A percentile compares a stretch with the other conserved stretches of the same genome.
These are phyloP conservation scores for Etheostoma spectabile DNA, from an alignment of 2,113 vertebrate genomes.

Conservation along the genomic window DNA sequence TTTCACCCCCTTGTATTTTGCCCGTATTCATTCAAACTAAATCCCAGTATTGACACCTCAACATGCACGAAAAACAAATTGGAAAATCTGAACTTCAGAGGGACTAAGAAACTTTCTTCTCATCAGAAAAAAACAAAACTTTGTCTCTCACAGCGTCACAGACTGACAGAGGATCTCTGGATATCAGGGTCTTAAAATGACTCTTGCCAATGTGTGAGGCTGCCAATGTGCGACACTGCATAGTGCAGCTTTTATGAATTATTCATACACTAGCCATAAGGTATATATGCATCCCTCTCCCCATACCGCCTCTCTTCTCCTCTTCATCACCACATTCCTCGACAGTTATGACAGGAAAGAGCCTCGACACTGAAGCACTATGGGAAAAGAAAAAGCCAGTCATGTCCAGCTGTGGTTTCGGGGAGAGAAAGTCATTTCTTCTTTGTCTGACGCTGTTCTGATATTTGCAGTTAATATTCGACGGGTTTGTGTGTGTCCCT, in stretches of 20 bases:
- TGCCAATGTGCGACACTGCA: slow-evolving; percentile 22
- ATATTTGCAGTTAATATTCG: not conserved
- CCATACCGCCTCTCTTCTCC: slow-evolving; percentile 1
- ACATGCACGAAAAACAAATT: not conserved
- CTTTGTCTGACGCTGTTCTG: not conserved
- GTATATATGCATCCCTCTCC: slow-evolving; percentile 24
- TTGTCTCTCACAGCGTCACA: slow-evolving; percentile 11
- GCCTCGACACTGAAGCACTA: slow-evolving; percentile 1
- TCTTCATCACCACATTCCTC: slow-evolving; percentile 2
- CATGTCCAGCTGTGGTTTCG: slow-evolving; percentile 22
- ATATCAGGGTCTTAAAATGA: slow-evolving; percentile 14
- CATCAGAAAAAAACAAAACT: slow-evolving; percentile 5
- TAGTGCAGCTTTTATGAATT: slow-evolving; percentile 49
- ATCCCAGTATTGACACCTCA: not conserved
- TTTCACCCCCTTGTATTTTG: not conserved
- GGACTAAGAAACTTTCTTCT: not conserved
- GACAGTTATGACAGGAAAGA: slow-evolving; percentile 36
- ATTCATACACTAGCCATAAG: slow-evolving; percentile 51
- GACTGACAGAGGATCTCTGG: slow-evolving; percentile 28
- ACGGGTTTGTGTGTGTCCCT: not conserved
- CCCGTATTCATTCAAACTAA: too few species aligned
- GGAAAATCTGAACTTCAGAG: not conserved
- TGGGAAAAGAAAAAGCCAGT: slow-evolving; percentile 2
- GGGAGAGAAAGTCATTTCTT: slow-evolving; percentile 7
- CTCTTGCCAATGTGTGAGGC: not conserved